These are phyloP conservation scores for Pseudochromis fuscus DNA, from an alignment of 2,797 vertebrate species.

Conservation along the genomic window DNA sequence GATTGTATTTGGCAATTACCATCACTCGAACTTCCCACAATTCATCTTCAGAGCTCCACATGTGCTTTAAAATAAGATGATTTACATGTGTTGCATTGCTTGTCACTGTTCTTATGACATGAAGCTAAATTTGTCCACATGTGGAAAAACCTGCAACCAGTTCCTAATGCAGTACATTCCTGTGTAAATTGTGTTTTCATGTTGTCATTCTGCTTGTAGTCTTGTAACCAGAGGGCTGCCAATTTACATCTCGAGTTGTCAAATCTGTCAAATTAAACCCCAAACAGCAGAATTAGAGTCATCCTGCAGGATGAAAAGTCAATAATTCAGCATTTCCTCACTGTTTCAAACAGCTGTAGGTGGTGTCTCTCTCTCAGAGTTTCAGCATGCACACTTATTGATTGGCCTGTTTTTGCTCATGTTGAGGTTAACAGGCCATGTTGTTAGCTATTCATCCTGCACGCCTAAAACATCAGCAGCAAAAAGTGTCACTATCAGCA, in stretches of 20 bases:
- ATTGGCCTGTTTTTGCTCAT: constrained; percentile 1
- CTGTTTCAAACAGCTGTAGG: not conserved
- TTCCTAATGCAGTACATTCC: not conserved
- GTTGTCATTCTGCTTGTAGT: not conserved
- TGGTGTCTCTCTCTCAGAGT: not conserved
- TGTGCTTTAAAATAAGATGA: not conserved
- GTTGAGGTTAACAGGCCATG: not conserved
- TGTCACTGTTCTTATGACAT: too few species aligned
- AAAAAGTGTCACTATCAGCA: not conserved
- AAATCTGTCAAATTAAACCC: not conserved
- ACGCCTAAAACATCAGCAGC: constrained; percentile 1
- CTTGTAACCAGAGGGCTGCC: too few species aligned
- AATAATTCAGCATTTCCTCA: not conserved
- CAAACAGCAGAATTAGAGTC: not conserved
- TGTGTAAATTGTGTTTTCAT: not conserved
- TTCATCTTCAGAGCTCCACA: not conserved
- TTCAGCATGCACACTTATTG: not conserved
- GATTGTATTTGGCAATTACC: not conserved
- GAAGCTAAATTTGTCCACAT: not conserved
- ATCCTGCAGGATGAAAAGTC: not conserved
- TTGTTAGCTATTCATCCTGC: not conserved
- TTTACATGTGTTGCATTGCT: not conserved
- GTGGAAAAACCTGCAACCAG: not conserved
- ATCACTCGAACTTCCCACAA: not conserved
- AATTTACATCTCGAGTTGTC: not conserved